Base-by-base conservation (phyloP, 2,797 vertebrate species). In the Holocentrus rufus region DNA sequence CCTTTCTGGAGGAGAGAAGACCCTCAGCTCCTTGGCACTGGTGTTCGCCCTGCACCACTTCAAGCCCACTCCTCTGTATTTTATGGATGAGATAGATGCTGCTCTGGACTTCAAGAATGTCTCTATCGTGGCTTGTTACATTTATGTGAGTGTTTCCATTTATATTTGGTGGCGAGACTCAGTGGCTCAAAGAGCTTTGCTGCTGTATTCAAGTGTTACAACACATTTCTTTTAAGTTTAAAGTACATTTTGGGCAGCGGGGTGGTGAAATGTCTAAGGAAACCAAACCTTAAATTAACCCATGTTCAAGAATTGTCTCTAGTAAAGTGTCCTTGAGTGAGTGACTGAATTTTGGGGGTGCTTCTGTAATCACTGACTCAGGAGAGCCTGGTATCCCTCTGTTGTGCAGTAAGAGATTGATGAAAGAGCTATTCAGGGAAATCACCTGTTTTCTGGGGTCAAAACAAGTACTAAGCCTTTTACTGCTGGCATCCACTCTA, bases 11-110 rank as follows among this genome's bases (percentile, higher is more conserved):
- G 98, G 98, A 42, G 98, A 99, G 76, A 99, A 99, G 93, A 99
- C 98, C 0, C 93, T 99, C 2, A 99, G 98, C 88, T 99, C 97
- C 0, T 82, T 99, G 91, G 98, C 98, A 1, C 90, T 99, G 75
- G 97, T 99, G 56, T 99, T 99, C 36, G 98, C 98, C 6, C 95
- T 99, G 69, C 98, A 99, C 85, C 98, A 99, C 88, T 99, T 96
- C 77, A 99, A 99, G 56, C 98, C 98, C 69, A 99, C 98, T 0
- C 97, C 98, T 0, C 95, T 99, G 7, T 99, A 99, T 75, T 99
- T 99, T 88, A 98, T 99, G 98, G 98, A 99, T 11, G 97, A 99
- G 92, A 99, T 99, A 0, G 98, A 99, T 13, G 97, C 98, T 4
- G 98, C 98, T 0, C 94, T 99, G 0, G 98, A 99, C 85, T 99